Base-by-base conservation (phyloP, 2,113 vertebrate genomes). In the Podarcis cretensis region DNA sequence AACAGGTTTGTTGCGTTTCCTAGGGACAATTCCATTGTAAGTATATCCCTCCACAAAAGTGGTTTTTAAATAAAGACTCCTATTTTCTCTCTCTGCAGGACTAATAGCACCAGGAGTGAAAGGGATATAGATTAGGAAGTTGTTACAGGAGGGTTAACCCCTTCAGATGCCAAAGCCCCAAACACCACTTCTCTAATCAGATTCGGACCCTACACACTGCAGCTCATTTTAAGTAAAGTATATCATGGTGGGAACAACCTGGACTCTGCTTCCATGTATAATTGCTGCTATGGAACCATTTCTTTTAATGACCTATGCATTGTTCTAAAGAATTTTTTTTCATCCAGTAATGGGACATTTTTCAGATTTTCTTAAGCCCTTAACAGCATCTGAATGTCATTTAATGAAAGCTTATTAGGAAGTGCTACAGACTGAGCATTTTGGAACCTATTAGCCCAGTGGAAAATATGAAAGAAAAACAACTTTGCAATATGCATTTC, bases 381-480 rank as follows among this genome's bases (percentile, higher is more conserved):
- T 3, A 7, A 79, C 0, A 23, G 86, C 1, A 59, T 10, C 71
- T 69, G 71, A 3, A 3, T 32, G 3, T 0, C 6, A 6, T 1
- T 84, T 18, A 18, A 35, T 3, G 0, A 25, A n/a, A 73, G 68
- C 1, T 35, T 74, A 2, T 40, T 16, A 5, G 0, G 18, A 86
- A 75, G 68, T 27, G 18, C 0, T 0, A 5, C 40, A 1, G 23
- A 0, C 0, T 0, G 54, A 0, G n/a, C 23, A n/a, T 27, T 68
- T 69, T 30, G 81, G 4, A 6, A 79, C 20, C 0, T 0, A 2
- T n/a, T 23, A 27, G 89, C 14, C 73, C 16, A 87, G 8, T 1
- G 35, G 8, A 32, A 25, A 43, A 68, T 3, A 9, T 30, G 23
- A 78, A 89, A n/a, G 63, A 32, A 6, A 0, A 82, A 82, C 79